Conservation (phyloP, 2,797 vertebrate species). For the Gephyroberyx darwinii region DNA sequence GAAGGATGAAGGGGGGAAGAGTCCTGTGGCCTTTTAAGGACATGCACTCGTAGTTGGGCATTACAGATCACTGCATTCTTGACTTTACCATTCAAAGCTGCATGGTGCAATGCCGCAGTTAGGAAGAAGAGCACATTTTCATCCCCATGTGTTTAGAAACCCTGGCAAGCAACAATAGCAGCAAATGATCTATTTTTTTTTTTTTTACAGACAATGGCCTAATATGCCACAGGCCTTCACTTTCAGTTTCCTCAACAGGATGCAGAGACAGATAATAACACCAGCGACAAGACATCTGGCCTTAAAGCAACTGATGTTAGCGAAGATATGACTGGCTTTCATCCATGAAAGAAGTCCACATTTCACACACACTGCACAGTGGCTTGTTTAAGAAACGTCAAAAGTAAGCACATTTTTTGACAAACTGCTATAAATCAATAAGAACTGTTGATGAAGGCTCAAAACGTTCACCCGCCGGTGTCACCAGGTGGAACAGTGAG, state of each 20-base stretch:
- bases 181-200: neutral
- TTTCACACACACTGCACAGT: neutral
- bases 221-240: constrained; percentile 1
- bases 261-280: neutral
- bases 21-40: constrained; percentile 2
- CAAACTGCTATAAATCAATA: constrained; percentile 31
- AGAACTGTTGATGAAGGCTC: constrained; percentile 5
- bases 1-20: neutral
- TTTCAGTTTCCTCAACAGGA: constrained; percentile 8
- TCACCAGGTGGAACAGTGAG: constrained; percentile 27
- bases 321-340: constrained; percentile 20
- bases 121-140: neutral
- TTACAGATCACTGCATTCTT: neutral
- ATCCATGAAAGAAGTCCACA: constrained; percentile 14
- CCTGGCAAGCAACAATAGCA: neutral
- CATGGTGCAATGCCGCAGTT: neutral
- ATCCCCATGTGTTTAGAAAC: neutral
- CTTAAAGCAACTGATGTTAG: constrained; percentile 6
- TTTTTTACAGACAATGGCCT: neutral
- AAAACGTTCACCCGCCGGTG: constrained; percentile 13
- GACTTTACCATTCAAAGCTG: neutral
- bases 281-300: neutral
- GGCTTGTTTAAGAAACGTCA: neutral
- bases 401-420: constrained; percentile 7
- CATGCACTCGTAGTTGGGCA: neutral